These are phyloP conservation scores for Pleuronectes platessa DNA, from an alignment of 2,113 vertebrate species.

Conservation along the genomic window DNA sequence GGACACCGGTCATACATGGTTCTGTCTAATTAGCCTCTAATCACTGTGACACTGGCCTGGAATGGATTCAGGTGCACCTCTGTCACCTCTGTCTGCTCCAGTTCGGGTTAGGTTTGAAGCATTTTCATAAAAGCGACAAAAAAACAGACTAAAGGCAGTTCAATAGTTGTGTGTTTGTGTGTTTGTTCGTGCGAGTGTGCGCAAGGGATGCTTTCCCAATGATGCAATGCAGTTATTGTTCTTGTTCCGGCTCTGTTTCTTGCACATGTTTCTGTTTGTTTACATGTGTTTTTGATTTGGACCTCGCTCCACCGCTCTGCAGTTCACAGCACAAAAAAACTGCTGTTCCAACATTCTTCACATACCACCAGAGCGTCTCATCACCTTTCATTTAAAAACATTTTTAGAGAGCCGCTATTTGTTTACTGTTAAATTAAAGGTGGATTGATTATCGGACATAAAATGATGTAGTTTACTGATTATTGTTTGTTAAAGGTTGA, in stretches of 20 bases:
- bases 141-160: too few species aligned
- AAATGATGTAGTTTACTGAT: conserved; percentile 31
- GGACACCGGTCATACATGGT: background rate
- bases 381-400: conserved; percentile 53
- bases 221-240: conserved; percentile 29
- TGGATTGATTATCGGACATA: conserved; percentile 30
- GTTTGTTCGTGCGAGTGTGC: background rate
- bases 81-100: too few species aligned
- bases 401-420: background rate
- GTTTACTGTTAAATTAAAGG: background rate
- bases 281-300: conserved; percentile 76
- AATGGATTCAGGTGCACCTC: background rate
- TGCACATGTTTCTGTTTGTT: conserved; percentile 43
- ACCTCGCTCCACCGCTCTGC: background rate
- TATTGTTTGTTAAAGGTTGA: conserved; percentile 47
- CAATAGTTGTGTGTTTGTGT: background rate
- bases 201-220: conserved; percentile 23
- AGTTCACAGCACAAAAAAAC: conserved; percentile 35
- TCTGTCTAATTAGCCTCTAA: background rate
- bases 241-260: conserved; percentile 14
- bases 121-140: too few species aligned
- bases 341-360: conserved; percentile 18
- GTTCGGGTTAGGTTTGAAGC: too few species aligned
- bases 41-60: background rate
- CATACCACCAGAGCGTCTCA: conserved; percentile 84